Conservation (phyloP, 2,113 vertebrate genomes). For the Steatornis caripensis region DNA sequence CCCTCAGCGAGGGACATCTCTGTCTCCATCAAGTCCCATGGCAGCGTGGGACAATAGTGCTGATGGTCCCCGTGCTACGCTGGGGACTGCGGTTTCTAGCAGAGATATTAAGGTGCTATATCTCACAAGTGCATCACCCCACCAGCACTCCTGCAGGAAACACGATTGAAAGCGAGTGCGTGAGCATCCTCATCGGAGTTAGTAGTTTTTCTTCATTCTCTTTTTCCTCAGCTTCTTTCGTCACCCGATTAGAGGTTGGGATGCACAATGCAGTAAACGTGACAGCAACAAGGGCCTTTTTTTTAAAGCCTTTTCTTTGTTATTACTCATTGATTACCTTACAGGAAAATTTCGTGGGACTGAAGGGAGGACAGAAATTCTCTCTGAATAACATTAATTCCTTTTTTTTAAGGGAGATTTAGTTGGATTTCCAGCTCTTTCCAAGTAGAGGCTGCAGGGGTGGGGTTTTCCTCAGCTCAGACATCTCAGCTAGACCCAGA, state of each 20-base stretch:
- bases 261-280: not conserved
- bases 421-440: not conserved
- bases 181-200: not conserved
- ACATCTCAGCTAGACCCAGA: not conserved
- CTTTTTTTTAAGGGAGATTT: not conserved
- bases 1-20: not conserved
- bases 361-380: not conserved
- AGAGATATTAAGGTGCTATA: not conserved
- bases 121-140: not conserved
- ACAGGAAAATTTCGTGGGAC: not conserved
- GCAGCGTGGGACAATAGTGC: not conserved
- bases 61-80: not conserved
- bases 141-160: not conserved
- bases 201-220: not conserved
- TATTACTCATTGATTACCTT: not conserved
- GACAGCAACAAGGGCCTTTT: not conserved
- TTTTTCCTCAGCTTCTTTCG: not conserved
- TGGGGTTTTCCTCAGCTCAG: not conserved
- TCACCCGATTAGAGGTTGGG: fast-evolving
- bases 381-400: not conserved
- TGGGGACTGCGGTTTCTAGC: not conserved
- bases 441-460: not conserved
- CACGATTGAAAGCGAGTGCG: fast-evolving
- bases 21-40: fast-evolving
- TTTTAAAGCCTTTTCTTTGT: not conserved